Percentiles rank a stretch among this genome's conserved stretches.
phyloP scores from a whole-genome alignment of 2,888 invertebrate species.

The Tricholauxania praeusta region DNA sequence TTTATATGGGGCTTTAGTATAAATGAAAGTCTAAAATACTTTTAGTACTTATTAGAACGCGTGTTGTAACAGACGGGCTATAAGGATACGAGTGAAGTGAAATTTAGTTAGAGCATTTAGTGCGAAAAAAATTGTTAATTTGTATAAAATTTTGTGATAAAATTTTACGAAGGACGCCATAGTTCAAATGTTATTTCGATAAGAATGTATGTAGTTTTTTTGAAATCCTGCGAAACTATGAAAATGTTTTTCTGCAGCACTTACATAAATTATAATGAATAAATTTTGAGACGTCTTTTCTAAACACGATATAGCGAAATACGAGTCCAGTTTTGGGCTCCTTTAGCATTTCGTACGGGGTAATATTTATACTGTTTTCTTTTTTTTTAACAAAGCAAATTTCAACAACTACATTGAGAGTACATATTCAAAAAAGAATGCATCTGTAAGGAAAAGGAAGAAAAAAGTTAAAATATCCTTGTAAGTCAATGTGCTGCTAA shows the following conservation, averaged over 20 bases:
- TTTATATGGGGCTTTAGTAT: slow-evolving; percentile 50
- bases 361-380: neutral
- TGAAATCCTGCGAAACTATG: too few species aligned
- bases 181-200: too few species aligned
- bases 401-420: neutral
- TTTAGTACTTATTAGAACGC: slow-evolving; percentile 68
- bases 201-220: too few species aligned
- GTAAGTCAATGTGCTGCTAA: too few species aligned
- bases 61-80: slow-evolving; percentile 63
- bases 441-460: neutral
- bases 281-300: too few species aligned
- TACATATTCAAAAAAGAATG: too few species aligned
- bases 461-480: too few species aligned
- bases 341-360: neutral
- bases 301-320: too few species aligned
- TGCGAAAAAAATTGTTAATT: neutral
- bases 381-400: neutral
- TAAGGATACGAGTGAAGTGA: slow-evolving; percentile 45
- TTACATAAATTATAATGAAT: too few species aligned
- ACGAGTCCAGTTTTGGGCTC: neutral
- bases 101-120: neutral
- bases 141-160: too few species aligned
- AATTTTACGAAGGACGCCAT: too few species aligned
- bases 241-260: too few species aligned
- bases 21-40: slow-evolving; percentile 52